Base-by-base conservation (phyloP, 2,888 invertebrate species). In the Tetragonula carbonaria region DNA sequence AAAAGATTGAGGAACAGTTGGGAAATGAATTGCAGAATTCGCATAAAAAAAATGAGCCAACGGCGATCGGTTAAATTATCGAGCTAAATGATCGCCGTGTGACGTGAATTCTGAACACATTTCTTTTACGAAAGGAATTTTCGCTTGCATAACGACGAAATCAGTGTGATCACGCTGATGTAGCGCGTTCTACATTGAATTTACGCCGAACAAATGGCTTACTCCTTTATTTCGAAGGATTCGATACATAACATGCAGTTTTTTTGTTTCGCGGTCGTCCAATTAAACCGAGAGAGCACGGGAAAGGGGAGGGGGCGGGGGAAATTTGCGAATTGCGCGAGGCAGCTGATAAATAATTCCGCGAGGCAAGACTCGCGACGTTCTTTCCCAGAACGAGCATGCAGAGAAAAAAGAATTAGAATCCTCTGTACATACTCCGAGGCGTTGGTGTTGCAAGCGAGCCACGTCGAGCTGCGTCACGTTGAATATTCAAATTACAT, bases 401-500 rank as follows among this genome's bases (percentile, higher is more conserved):
- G 21, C 11, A 33, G n/a, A 21, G 21, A 0, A 28, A 4, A 0
- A 8, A 18, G 21, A 62, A 62, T 62, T 62, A 73, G 8, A 45
- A 73, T 50, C 50, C 62, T 62, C n/a, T 14, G 45, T 62, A 11
- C 18, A 28, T 45, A 8, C n/a, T 70, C 8, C n/a, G 33, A 28
- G n/a, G 33, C n/a, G n/a, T 62, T 62, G 62, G 28, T 62, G 73
- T 28, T 73, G 28, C 21, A 14, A 21, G 14, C 28, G 21, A 28
- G 28, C 62, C 38, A 28, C 50, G 73, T 50, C 38, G n/a, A 38
- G 38, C 57, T 59, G 38, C 21, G 4, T 23, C 62, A 50, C 0
- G 28, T 51, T 51, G 62, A 62, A 73, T 62, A 73, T 63, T 73
- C 62, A 63, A 73, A 63, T 50, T 73, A 33, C 28, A 73, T 62